Evolutionary conservation across 2,888 invertebrate species (phyloP).

Genomic region (Apoderus coryli): DNA sequence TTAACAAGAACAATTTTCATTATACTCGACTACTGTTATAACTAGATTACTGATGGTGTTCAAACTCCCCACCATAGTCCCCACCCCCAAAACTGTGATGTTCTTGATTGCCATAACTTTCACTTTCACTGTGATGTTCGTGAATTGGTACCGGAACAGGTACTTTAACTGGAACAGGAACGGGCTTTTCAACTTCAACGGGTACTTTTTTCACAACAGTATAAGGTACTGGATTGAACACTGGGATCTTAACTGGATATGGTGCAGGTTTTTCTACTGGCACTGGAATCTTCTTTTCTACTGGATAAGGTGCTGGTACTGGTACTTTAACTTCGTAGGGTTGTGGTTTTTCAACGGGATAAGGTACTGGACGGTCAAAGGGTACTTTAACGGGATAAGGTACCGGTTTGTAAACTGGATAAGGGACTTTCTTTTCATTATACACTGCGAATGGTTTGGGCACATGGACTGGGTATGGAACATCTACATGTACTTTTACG

Average conservation of each 20-base stretch:
- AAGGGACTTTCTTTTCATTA: conserved; percentile 61
- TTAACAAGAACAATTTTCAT: no score
- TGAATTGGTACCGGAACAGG: conserved; percentile 25
- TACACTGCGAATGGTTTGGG: conserved; percentile 54
- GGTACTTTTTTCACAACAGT: conserved; percentile 45
- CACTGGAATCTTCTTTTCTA: conserved; percentile 49
- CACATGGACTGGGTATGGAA: conserved; percentile 52
- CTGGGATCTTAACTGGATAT: conserved; percentile 41
- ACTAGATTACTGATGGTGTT: no score
- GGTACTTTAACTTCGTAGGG: conserved; percentile 63
- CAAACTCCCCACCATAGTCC: conserved; percentile 7
- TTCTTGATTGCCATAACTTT: no score
- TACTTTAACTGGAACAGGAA: conserved; percentile 39
- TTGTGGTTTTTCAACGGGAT: conserved; percentile 64
- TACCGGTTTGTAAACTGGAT: conserved; percentile 55
- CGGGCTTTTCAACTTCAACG: conserved; percentile 54
- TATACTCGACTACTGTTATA: no score
- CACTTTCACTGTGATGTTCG: conserved; percentile 28
- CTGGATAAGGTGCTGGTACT: conserved; percentile 54
- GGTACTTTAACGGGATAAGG: conserved; percentile 57
- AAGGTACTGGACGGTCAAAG: conserved; percentile 53
- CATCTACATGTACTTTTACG: conserved; percentile 53
- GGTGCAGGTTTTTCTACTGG: conserved; percentile 56
- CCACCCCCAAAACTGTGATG: conserved; percentile 16
- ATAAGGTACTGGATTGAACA: conserved; percentile 50